Evolutionary conservation across 2,888 invertebrate genomes (phyloP), one percentile per base, ranked within the genome.

Genomic region (Coremacera marginata): DNA sequence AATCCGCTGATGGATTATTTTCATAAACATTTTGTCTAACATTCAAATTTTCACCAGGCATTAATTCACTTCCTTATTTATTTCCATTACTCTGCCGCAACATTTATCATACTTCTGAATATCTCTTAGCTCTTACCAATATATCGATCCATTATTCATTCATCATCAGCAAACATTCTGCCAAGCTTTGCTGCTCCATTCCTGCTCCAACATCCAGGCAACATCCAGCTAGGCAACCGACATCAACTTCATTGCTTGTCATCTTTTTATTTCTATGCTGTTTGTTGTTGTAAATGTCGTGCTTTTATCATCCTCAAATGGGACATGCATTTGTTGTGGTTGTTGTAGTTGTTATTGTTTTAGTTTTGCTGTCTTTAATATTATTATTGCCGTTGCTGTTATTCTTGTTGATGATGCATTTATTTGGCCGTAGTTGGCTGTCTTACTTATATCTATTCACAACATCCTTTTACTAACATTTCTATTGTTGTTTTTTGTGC

Each of bases 1-100:
- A 79, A 75, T 67, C 62, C 14, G 34, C 7, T 52, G 22, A 75
- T 67, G 78, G 76, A 70, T 77, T 70, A 60, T 77, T 77, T 67
- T 71, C 65, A 22, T 70, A 77, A 75, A 77, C 68, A 76, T 68
- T 65, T 73, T 71, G 70, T 75, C 55, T 55, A 8, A 70, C 79
- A 79, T 77, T 44, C 14, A 44, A 44, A 44, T 44, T 44, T 44
- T 44, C 44, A 14, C 44, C 44, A 44, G 4, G 3, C 44, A 44
- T 44, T 44, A 44, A 44, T 44, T 44, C 44, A 44, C 44, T 44
- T 44, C 44, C 44, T 44, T 44, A 44, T 14, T 44, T 44, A 11
- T 11, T 14, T 44, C 44, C 44, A 44, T 44, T 44, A 3, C 44
- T 2, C 14, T 44, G 44, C 11, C 44, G 25, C 75, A 75, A 77